Evolutionary conservation across 2,113 vertebrate genomes (phyloP), one percentile per base, ranked within the genome.

Genomic region (Enhydra lutris): DNA sequence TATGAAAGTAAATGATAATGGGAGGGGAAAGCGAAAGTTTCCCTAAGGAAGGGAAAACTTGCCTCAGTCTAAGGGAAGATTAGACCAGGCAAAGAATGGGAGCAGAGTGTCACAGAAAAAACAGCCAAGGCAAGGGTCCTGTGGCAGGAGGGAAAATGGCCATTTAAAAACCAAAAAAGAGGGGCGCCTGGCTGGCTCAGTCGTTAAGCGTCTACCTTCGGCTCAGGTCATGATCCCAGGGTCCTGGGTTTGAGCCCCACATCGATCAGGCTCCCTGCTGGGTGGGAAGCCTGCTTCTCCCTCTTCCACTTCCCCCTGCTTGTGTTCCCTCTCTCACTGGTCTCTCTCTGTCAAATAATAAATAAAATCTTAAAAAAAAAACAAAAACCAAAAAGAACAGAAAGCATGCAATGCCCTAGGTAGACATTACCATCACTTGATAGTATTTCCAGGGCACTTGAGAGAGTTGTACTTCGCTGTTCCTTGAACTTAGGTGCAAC

Each of bases 1-100:
- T 97, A 39, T 89, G 52, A 88, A 81, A 97, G 74, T 63, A 94
- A 93, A 85, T 94, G 85, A 91, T 95, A 97, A 78, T 29, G 39
- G 89, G 47, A 76, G 31, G 29, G 17, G 18, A 93, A 78, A 92
- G 80, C 69, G 63, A 89, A 78, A 31, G 2, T 65, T 94, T 45
- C 80, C 88, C 76, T 71, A 45, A 90, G 59, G 59, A 97, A 89
- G 39, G 47, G 39, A 52, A 93, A 91, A 65, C 45, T 26, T 88
- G 59, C 57, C 42, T 61, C 34, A 12, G 52, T 88, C 6, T 91
- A 45, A 93, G 81, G 29, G 83, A 88, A 71, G 50, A 42, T 26
- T 15, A 21, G 59, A 84, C 24, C 26, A 89, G n/a, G 23, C 52
- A 63, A 91, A 78, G 50, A 36, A 26, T 57, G 65, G 63, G 13